These are phyloP conservation scores for Zaprionus vittiger DNA, from an alignment of 1,140 invertebrate genomes.

Conservation along the genomic window DNA sequence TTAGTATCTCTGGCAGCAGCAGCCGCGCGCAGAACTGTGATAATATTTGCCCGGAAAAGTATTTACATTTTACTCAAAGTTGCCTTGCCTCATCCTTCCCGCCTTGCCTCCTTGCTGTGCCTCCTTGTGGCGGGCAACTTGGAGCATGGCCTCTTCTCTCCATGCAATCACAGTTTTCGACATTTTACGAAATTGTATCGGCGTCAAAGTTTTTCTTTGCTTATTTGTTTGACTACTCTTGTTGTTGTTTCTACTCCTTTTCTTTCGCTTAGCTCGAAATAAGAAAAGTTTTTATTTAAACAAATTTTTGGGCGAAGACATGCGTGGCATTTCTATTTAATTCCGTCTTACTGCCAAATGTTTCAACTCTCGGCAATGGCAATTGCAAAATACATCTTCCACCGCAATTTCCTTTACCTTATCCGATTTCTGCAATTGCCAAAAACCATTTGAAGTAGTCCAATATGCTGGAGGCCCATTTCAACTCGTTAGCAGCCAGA, in stretches of 20 bases:
- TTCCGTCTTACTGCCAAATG: slow-evolving; percentile 8
- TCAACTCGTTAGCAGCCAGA: slow-evolving; percentile 55
- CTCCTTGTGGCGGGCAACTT: background rate
- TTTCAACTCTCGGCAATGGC: slow-evolving; percentile 3
- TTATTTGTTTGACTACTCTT: slow-evolving; percentile 62
- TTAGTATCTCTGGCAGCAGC: slow-evolving; percentile 71
- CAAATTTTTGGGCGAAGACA: slow-evolving; percentile 62
- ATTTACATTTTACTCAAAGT: slow-evolving; percentile 80
- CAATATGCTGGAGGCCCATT: slow-evolving; percentile 30
- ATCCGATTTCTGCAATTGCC: slow-evolving; percentile 6
- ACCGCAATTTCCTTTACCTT: background rate
- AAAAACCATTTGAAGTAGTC: slow-evolving; percentile 19
- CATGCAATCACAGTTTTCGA: slow-evolving; percentile 78
- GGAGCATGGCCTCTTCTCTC: slow-evolving; percentile 6
- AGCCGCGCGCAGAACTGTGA: slow-evolving; percentile 67
- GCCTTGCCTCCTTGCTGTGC: background rate
- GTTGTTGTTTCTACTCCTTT: slow-evolving; percentile 50
- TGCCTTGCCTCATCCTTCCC: slow-evolving; percentile 24
- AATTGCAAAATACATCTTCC: slow-evolving; percentile 1
- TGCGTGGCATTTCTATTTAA: slow-evolving; percentile 60
- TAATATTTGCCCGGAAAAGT: slow-evolving; percentile 77
- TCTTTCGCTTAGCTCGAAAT: slow-evolving; percentile 64
- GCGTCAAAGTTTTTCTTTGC: slow-evolving; percentile 77
- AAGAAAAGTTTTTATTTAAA: slow-evolving; percentile 82
- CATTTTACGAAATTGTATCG: slow-evolving; percentile 80